A percentile compares a stretch with the other conserved stretches of the same genome.
phyloP scores from a whole-genome alignment of 1,140 invertebrate species.

The Drosophila gunungcola region DNA sequence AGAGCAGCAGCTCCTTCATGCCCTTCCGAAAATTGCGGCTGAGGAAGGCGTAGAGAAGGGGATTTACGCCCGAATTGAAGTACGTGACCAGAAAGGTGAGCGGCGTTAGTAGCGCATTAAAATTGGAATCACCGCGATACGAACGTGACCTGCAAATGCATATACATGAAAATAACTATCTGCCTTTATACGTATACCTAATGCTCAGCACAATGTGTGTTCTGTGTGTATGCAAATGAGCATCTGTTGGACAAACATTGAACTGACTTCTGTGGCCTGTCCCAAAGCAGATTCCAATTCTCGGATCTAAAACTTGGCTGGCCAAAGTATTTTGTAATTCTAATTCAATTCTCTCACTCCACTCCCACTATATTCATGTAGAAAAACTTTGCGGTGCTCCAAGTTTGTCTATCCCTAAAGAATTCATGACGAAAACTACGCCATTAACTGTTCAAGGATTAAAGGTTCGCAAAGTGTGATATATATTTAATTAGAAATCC shows the following conservation, averaged over 20 bases:
- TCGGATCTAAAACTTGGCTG: constrained; percentile 10
- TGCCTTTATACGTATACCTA: constrained; percentile 3
- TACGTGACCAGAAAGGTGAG: constrained; percentile 93
- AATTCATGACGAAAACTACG: constrained; percentile 30
- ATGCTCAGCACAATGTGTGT: constrained; percentile 17
- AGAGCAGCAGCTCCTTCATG: constrained; percentile 89
- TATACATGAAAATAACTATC: constrained; percentile 46
- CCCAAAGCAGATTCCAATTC: constrained; percentile 19
- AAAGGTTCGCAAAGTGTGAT: constrained; percentile 8
- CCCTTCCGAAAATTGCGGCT: constrained; percentile 91
- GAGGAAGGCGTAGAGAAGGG: constrained; percentile 93
- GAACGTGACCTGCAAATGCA: constrained; percentile 86
- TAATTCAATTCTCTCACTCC: background rate
- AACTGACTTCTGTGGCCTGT: constrained; percentile 5
- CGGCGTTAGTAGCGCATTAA: constrained; percentile 91
- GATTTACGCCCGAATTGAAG: constrained; percentile 94
- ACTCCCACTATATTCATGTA: background rate
- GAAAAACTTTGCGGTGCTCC: constrained; percentile 3
- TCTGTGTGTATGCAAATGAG: constrained; percentile 36
- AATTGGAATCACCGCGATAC: constrained; percentile 88
- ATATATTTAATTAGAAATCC: constrained; percentile 32
- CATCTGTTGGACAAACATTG: constrained; percentile 38
- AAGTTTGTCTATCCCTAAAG: constrained; percentile 1
- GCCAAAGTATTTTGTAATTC: background rate
- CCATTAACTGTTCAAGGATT: constrained; percentile 35